Evolutionary conservation across 1,140 invertebrate genomes (phyloP), one percentile per base, ranked within the genome.

Genomic region (Holcopasites calliopsidis): DNA sequence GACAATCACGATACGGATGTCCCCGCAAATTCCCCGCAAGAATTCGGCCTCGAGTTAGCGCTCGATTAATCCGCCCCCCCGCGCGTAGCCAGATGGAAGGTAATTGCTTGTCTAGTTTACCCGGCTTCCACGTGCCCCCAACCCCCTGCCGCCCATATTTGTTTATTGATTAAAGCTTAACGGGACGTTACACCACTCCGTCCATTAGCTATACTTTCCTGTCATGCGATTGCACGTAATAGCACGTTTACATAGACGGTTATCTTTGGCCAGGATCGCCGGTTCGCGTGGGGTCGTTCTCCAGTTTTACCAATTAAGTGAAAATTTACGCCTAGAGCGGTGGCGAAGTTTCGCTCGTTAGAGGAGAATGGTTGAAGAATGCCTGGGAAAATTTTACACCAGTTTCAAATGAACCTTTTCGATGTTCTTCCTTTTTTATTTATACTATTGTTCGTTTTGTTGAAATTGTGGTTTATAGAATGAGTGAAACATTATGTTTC

Each of bases 121-220:
- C 49, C 47, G 50, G 50, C 31, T 55, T 55, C 40, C 40, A 21
- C 54, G 8, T 13, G 7, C 42, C n/a, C 18, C 54, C n/a, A 54
- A 13, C 55, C 11, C 28, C 57, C 3, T 23, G 10, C 55, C 7
- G 10, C 38, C 26, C 16, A 28, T 50, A 69, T 68, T 75, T 75
- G 73, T 75, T 60, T 69, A 75, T 75, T 50, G 73, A 75, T 75
- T 75, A 75, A 69, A 75, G 73, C 73, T 75, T 75, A 75, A 75
- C 54, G 73, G 52, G 40, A 50, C 65, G 65, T 60, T 60, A 69
- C 52, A 58, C 23, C 35, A 44, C n/a, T 13, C 31, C 54, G 28
- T 40, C 31, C 35, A 68, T 68, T 57, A 75, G 33, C 62, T 40
- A 35, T 49, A 57, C 64, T 75, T 75, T 69, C 23, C 33, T 57